Base-by-base conservation (phyloP, 2,113 vertebrate genomes). In the Gracilinanus agilis region DNA sequence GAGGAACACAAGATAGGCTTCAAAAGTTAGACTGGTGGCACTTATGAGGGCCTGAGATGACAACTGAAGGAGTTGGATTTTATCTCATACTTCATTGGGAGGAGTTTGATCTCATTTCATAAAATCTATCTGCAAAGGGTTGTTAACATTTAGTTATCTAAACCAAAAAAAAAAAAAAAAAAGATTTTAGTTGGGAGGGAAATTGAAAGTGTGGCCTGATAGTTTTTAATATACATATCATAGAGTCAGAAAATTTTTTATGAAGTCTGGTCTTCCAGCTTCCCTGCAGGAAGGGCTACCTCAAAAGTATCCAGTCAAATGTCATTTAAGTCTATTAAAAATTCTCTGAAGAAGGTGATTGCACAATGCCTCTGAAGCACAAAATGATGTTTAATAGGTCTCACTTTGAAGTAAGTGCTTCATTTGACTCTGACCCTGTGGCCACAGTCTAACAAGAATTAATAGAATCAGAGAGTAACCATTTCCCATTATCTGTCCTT, bases 391-490 rank as follows among this genome's bases (percentile, higher is more conserved):
- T n/a, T 58, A 61, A 19, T 0, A 44, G 61, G 88, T 2, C 0
- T 92, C 90, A 61, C 16, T n/a, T 9, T 61, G 3, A 92, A 44
- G 95, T 34, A 90, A 94, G 88, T 94, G 94, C 29, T 53, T 40
- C 75, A 2, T 40, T 61, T 21, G 27, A 58, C 24, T 58, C 55
- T 44, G 2, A 19, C 56, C 75, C 54, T 90, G 91, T 10, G 49
- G 23, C 0, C 53, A 16, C 16, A 94, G 8, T 21, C 61, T 93
- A 93, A 90, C n/a, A 91, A 12, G 61, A 2, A 44, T 83, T 27
- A 25, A 0, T 89, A 34, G 16, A 58, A n/a, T 75, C 44, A 55
- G 21, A 5, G 9, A 90, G 25, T 10, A 90, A 56, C 29, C 55
- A 67, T 83, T 53, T 16, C 44, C 88, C 9, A 95, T 94, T 90